Percentiles rank a stretch among this genome's conserved stretches.
phyloP scores from a whole-genome alignment of 2,888 invertebrate species.

The Pandemis corylana region DNA sequence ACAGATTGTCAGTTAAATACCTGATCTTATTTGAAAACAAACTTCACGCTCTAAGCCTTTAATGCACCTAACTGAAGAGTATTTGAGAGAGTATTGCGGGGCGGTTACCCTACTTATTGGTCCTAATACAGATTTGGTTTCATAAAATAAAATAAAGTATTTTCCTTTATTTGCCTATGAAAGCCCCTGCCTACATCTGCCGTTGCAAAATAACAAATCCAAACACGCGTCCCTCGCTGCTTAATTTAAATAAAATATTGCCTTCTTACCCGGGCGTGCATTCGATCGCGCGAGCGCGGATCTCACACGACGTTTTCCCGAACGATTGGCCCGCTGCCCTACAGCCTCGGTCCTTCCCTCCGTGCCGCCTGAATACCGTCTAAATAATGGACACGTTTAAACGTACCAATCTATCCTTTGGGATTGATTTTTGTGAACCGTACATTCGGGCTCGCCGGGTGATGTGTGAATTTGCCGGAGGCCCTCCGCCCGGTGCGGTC shows the following conservation, averaged over 20 bases:
- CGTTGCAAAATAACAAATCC: constrained; percentile 58
- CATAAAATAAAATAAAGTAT: constrained; percentile 35
- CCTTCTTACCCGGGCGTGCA: constrained; percentile 63
- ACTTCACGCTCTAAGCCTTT: constrained; percentile 5
- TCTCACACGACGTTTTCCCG: constrained; percentile 68
- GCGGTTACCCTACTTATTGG: constrained; percentile 24
- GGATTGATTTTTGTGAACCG: constrained; percentile 74
- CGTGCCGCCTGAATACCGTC: constrained; percentile 59
- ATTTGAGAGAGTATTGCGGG: not conserved
- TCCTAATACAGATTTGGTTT: constrained; percentile 37
- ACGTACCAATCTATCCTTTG: constrained; percentile 65
- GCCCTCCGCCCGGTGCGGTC: constrained; percentile 40
- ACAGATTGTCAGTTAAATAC: not conserved
- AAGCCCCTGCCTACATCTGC: constrained; percentile 44
- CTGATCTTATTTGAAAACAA: not conserved
- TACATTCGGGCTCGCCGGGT: constrained; percentile 70
- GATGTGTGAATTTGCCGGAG: constrained; percentile 60
- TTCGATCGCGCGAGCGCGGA: constrained; percentile 63
- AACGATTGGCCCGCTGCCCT: constrained; percentile 67
- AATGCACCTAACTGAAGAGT: not conserved
- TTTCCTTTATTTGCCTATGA: constrained; percentile 37
- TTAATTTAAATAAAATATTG: constrained; percentile 76
- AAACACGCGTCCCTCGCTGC: constrained; percentile 53
- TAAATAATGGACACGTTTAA: constrained; percentile 79
- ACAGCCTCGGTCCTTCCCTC: constrained; percentile 52